Evolutionary conservation across 2,113 vertebrate genomes (phyloP).

Genomic region (Vulpes lagopus): DNA sequence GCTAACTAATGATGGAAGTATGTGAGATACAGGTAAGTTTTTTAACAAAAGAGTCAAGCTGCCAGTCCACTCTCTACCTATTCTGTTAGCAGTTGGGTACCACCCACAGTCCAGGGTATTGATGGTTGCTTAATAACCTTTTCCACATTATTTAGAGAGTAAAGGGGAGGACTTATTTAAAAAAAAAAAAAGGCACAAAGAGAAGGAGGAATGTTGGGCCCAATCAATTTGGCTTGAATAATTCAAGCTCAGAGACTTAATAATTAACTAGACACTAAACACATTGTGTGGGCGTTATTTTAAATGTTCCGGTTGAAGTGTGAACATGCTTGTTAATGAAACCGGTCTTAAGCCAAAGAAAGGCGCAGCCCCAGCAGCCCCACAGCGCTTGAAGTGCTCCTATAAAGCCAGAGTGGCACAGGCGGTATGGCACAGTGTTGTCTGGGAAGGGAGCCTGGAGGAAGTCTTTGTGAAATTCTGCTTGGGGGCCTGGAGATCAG

Average conservation of each 20-base stretch:
- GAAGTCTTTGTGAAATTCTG: conserved; percentile 33
- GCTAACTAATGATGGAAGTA: background rate
- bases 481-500: background rate
- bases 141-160: conserved; percentile 67
- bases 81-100: conserved; percentile 62
- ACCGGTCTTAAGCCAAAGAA: conserved; percentile 67
- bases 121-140: conserved; percentile 65
- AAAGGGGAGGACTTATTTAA: conserved; percentile 40
- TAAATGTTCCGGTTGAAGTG: conserved; percentile 74
- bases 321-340: conserved; percentile 81
- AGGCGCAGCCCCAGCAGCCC: background rate
- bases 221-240: conserved; percentile 80
- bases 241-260: conserved; percentile 78
- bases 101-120: conserved; percentile 63
- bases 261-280: conserved; percentile 80
- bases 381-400: background rate
- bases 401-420: background rate
- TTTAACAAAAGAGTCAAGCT: conserved; percentile 61
- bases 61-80: conserved; percentile 47
- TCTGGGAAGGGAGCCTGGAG: conserved; percentile 14
- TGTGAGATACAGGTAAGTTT: background rate
- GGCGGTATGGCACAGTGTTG: conserved; percentile 37
- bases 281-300: conserved; percentile 73
- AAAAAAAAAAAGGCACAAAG: background rate
- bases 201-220: conserved; percentile 64